phyloP scores from a whole-genome alignment of 64 coral and sea anemone species.

The Montipora capricornis region DNA sequence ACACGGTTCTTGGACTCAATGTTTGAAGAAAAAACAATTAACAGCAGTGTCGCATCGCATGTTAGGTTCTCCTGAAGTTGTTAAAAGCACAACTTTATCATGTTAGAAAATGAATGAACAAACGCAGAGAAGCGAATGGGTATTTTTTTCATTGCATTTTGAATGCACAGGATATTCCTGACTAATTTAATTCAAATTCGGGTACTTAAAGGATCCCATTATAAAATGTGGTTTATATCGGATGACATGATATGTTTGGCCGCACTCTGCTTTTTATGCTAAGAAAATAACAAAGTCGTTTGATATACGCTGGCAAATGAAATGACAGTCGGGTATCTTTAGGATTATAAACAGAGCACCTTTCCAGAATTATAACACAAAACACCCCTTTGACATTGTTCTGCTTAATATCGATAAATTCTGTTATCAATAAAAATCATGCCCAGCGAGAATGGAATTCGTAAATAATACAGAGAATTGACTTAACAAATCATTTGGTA shows the following conservation, averaged over 20 bases:
- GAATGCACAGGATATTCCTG: not conserved
- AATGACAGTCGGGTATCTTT: not conserved
- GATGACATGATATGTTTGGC: not conserved
- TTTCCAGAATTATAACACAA: not conserved
- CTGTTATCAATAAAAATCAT: slow-evolving; percentile 73
- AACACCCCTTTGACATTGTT: slow-evolving; percentile 11
- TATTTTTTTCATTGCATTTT: not conserved
- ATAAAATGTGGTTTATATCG: slow-evolving; percentile 32
- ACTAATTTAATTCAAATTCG: slow-evolving; percentile 38
- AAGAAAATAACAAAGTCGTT: not conserved
- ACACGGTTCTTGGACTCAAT: slow-evolving; percentile 23
- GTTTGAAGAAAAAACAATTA: slow-evolving; percentile 52
- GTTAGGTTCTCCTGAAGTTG: not conserved
- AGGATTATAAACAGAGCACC: not conserved
- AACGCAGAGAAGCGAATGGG: not conserved
- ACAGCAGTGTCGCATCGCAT: not conserved
- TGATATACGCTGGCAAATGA: not conserved
- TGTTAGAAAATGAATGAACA: not conserved
- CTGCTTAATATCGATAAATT: slow-evolving; percentile 20
- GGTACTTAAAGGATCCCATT: not conserved
- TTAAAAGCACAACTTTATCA: not conserved
- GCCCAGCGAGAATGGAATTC: slow-evolving; percentile 80
- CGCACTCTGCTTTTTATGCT: not conserved
- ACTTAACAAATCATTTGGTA: slow-evolving; percentile 72
- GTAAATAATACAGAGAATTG: slow-evolving; percentile 83